phyloP scores from a whole-genome alignment of 2,797 vertebrate species.

The Crocodylus rhombifer region DNA sequence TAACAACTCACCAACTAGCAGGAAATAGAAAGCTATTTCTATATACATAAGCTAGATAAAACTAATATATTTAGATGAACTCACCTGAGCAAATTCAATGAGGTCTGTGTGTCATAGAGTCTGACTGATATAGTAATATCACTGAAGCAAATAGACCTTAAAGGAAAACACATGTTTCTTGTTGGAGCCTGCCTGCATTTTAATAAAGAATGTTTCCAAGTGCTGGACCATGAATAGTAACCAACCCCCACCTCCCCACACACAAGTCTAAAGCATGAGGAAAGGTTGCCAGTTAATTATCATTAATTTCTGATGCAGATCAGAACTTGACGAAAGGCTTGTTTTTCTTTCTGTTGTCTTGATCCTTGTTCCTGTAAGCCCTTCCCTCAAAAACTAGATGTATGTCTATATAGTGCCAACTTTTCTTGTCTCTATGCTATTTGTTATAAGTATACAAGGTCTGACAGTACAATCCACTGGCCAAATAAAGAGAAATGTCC shows the following conservation, averaged over 20 bases:
- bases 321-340: neutral
- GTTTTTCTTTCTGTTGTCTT: neutral
- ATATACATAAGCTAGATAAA: neutral
- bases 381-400: neutral
- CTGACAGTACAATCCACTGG: neutral
- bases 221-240: neutral
- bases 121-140: neutral
- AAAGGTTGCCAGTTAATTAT: neutral
- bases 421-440: neutral
- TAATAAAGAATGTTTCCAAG: neutral
- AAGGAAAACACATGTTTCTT: neutral
- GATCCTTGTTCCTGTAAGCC: neutral
- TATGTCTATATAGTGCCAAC: neutral
- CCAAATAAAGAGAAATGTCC: neutral
- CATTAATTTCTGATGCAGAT: neutral
- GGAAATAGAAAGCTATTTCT: conserved; percentile 1
- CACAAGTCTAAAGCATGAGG: neutral
- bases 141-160: neutral
- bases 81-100: neutral
- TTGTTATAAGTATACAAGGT: neutral
- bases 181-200: neutral
- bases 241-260: neutral
- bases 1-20: neutral
- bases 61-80: conserved; percentile 1
- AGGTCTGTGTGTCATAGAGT: neutral